Evolutionary conservation across 2,888 invertebrate genomes (phyloP), one percentile per base, ranked within the genome.

Genomic region (Poecilobothrus nobilitatus): DNA sequence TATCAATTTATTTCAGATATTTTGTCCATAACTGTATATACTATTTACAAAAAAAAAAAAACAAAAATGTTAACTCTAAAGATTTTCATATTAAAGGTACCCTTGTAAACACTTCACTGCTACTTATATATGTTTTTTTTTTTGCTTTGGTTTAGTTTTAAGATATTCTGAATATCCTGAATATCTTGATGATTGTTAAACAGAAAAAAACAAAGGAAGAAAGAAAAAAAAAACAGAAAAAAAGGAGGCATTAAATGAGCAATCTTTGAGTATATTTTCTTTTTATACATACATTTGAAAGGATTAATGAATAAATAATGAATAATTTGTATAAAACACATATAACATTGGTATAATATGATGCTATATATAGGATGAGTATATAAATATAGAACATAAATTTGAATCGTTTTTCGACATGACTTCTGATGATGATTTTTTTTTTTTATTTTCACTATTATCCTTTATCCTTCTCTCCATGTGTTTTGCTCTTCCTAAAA

Each of bases 251-350:
- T 9, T 8, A 8, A 12, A 41, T 41, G 41, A 12, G 7, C 53
- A 18, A 6, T 53, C n/a, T 53, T 12, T 18, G n/a, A 12, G 18
- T 53, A 18, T 6, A 53, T 53, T 8, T 6, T 53, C 9, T 44
- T 44, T 44, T 3, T 44, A 12, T 44, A 12, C 12, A 44, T 53
- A n/a, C 18, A 53, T 53, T 53, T 53, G 53, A 53, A 53, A 53
- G 53, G 53, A 53, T 53, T 53, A 53, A 53, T 53, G 53, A 53
- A 53, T 53, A 53, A 53, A 53, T 53, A 53, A 53, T 53, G 53
- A 53, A 53, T 53, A 53, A 53, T 53, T 53, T 53, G 18, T 53
- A 53, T 53, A 18, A 15, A 53, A 53, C 53, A 15, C 7, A 53
- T 18, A 53, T 18, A 41, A 41, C 41, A 41, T 41, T 27, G 27